Percentiles rank a stretch among this genome's conserved stretches.
Evolutionary conservation across 92 coral and sea anemone species (phyloP).

Genomic region (Pocillopora meandrina): DNA sequence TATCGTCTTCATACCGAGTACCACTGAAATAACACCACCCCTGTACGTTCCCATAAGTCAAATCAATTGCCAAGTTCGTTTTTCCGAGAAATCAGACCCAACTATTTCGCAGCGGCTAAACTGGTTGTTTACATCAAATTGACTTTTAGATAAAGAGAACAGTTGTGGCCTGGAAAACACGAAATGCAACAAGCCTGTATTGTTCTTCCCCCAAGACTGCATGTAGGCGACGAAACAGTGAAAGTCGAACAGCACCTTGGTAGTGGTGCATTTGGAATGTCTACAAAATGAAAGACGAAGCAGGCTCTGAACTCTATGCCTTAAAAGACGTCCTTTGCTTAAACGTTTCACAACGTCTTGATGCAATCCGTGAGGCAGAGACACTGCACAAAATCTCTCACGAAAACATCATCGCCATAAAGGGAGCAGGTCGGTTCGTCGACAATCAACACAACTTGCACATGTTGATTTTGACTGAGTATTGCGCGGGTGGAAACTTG

Average conservation of each 20-base stretch:
- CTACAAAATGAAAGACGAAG: conserved; percentile 50
- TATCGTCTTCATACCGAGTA: too few relatives aligned
- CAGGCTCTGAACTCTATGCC: conserved; percentile 17
- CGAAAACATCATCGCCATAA: conserved; percentile 43
- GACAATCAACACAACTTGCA: background rate
- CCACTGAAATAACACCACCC: too few relatives aligned
- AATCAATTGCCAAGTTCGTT: conserved; percentile 6
- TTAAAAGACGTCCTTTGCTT: conserved; percentile 19
- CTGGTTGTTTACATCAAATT: too few relatives aligned
- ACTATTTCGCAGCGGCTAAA: too few relatives aligned
- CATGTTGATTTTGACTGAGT: conserved; percentile 62
- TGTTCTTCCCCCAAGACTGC: background rate
- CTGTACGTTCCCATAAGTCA: too few relatives aligned
- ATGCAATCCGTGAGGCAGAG: conserved; percentile 10
- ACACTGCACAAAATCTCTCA: conserved; percentile 33
- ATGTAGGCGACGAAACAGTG: background rate
- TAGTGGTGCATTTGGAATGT: conserved; percentile 82
- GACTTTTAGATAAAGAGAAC: too few relatives aligned
- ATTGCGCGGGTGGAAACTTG: conserved; percentile 64
- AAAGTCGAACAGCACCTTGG: conserved; percentile 46
- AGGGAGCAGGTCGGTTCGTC: conserved; percentile 18
- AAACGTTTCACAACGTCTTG: background rate
- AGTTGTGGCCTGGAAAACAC: too few relatives aligned
- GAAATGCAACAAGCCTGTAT: background rate
- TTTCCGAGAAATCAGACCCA: background rate